Base-by-base conservation (phyloP, 92 coral and sea anemone species). In the Epizoanthus rinbou region DNA sequence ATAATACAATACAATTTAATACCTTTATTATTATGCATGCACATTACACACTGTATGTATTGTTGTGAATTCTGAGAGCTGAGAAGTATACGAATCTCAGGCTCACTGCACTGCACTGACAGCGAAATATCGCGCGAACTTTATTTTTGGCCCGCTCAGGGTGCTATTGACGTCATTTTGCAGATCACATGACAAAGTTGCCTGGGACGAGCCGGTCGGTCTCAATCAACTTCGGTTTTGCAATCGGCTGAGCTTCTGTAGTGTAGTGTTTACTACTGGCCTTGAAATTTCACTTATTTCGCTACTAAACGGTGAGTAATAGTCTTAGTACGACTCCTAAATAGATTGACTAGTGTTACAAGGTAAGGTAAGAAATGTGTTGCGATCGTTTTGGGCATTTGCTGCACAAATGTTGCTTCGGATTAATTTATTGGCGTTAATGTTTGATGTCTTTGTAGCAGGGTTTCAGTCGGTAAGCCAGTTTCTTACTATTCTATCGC, bases 301-400 rank as follows among this genome's bases (percentile, higher is more conserved):
- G 64, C 71, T 57, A 6, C 71, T 6, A 62, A 41, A 78, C 69
- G 52, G 82, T 78, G 82, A 78, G 82, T 78, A 78, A 0, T 41
- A 19, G 9, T 39, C 15, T 41, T 60, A 23, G 37, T 4, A n/a
- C 18, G 41, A 62, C 28, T 78, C 25, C 73, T 67, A 4, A 16
- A 67, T 33, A 67, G 21, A 16, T 10, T 13, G 4, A 4, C 24
- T 43, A 57, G 57, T 10, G 19, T 22, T 19, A 31, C 11, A 78
- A 22, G 0, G 33, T 43, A 21, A 14, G 7, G 6, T 73, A 50
- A 9, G 54, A 50, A 50, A 50, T 9, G 9, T 50, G 54, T 56
- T 24, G 39, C 17, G 47, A 18, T 56, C 59, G 15, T 37, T 18
- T 21, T 60, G n/a, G n/a, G 41, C 19, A 8, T 52, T 47, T 47